phyloP scores from a whole-genome alignment of 1,140 invertebrate species.

The Brachionus calyciflorus region DNA sequence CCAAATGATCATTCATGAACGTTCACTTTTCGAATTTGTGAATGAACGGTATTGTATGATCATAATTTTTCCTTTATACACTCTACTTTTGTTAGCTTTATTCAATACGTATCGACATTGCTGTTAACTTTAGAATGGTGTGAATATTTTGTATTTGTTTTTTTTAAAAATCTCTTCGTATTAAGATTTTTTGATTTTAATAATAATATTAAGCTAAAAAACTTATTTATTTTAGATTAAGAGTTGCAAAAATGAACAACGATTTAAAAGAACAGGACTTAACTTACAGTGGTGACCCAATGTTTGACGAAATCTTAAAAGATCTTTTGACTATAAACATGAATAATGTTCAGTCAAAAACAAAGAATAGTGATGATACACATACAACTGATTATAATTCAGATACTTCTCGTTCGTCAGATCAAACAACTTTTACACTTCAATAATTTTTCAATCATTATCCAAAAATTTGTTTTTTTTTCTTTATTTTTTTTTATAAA shows the following conservation, averaged over 20 bases:
- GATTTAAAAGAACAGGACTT: constrained; percentile 45
- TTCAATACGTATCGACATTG: too few relatives aligned
- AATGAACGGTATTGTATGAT: too few relatives aligned
- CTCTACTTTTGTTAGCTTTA: too few relatives aligned
- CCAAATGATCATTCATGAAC: too few relatives aligned
- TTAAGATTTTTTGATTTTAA: too few relatives aligned
- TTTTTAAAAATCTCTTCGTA: too few relatives aligned
- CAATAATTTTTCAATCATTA: not conserved
- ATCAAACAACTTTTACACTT: not conserved
- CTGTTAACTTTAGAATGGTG: too few relatives aligned
- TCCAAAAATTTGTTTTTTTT: not conserved
- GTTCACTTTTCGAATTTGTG: too few relatives aligned
- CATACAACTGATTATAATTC: not conserved
- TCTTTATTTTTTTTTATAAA: not conserved
- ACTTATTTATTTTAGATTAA: not conserved
- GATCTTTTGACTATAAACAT: constrained; percentile 19
- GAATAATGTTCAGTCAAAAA: not conserved
- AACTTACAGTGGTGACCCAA: constrained; percentile 41
- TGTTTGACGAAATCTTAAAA: constrained; percentile 45
- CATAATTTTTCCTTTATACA: too few relatives aligned
- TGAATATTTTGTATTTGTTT: too few relatives aligned
- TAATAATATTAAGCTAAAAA: too few relatives aligned
- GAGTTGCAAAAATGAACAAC: constrained; percentile 46
- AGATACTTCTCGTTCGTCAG: not conserved
- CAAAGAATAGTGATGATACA: not conserved